Base-by-base conservation (phyloP, 1,140 invertebrate genomes). In the Drosophila pseudoobscura region DNA sequence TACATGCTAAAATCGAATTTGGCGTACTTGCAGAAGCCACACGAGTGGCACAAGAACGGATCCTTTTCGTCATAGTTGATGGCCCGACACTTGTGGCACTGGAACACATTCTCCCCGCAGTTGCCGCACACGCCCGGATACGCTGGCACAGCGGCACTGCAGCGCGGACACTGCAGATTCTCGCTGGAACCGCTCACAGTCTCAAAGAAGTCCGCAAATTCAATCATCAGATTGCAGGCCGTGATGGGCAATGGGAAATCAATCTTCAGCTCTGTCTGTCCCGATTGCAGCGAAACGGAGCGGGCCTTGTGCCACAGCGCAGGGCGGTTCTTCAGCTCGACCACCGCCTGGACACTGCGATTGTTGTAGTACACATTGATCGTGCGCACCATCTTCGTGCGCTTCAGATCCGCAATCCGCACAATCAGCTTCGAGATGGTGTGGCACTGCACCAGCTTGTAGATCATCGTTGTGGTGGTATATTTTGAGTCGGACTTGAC, bases 21-120 rank as follows among this genome's bases (percentile, higher is more conserved):
- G n/a, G 98, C 98, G 92, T 99, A 99, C 92, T 99, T 99, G 93
- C 98, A 99, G 92, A 99, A 99, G 2, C 98, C 98, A 92, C 98
- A 99, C 7, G 98, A 96, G 92, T 99, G 98, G 91, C 98, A 99
- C 11, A 99, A 92, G 94, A 99, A 99, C 2, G 98, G 98, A 93
- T 99, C 98, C 91, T 99, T 99, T 91, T 99, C 98, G 92, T 99
- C 98, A 92, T 99, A 99, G 92, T 99, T 99, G 71, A 99, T 99
- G 0, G 98, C 97, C 13, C 97, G 95, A 93, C 98, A 99, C 92
- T 99, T 99, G 92, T 99, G 97, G 91, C 98, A 99, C 85, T 99
- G 98, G 92, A 98, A 99, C 0, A 99, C 98, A 92, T 99, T 99
- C 92, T 99, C 98, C 2, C 98, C 98, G 91, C 98, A 99, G 91